Base-by-base conservation (phyloP, 2,797 vertebrate species). In the Lycodopsis pacificus region DNA sequence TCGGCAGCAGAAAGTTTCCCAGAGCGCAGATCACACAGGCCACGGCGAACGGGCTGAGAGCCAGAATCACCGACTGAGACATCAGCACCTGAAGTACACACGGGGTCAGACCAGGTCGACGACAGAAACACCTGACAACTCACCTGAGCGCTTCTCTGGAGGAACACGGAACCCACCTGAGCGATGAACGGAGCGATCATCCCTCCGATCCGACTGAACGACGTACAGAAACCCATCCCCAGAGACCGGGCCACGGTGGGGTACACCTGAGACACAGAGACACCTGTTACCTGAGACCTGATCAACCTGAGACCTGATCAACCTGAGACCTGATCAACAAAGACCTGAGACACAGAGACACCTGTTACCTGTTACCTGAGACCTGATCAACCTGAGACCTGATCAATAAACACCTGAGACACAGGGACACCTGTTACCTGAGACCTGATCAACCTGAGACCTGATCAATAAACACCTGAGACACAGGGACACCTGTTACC, bases 181-280 rank as follows among this genome's bases (percentile, higher is more conserved):
- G 98, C 95, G 59, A 99, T 97, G 83, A 99, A 99, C 0, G 98
- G 98, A 0, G 97, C 98, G 0, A 97, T 95, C 97, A 99, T 98
- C 0, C 97, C 98, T 36, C 98, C 98, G 2, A 99, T 94, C 1
- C 97, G 96, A 82, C 97, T 98, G 83, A 98, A 90, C 0, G 97
- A 97, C 1, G 97, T 97, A 7, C 97, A 97, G 83, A 95, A 97
- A 6, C 98, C 98, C 96, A 99, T 96, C 8, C 98, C 98, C 54
- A 99, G 72, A 0, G 97, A 97, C 0, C 97, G 92, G 40, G 96
- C 96, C 0, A 91, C 90, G 0, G 98, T 99, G 3, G 98, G 98
- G 81, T 98, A 99, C 63, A 99, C 98, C 98, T 99, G 82, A 20
- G 79, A 71, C 1, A 74, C 61, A 53, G 42, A 4, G 20, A 32